Evolutionary conservation across 2,888 invertebrate genomes (phyloP), one percentile per base, ranked within the genome.

Genomic region (Drosophila kokeensis): DNA sequence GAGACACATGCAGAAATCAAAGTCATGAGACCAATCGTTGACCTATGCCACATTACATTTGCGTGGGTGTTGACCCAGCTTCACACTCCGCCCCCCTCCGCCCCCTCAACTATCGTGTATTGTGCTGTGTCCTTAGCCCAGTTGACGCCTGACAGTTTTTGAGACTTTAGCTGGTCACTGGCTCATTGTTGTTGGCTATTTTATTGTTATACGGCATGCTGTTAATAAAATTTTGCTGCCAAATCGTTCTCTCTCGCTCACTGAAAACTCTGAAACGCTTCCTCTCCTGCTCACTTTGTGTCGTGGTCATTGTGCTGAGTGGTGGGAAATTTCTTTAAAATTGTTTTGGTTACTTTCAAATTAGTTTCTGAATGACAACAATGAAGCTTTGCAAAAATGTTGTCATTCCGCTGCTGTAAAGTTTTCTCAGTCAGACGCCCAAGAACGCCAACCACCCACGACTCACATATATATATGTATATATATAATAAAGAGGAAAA

Each of bases 311-410:
- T 71, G 57, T 67, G 74, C 81, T 77, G 88, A 84, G 86, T 82
- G 89, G 82, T 86, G 76, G 73, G 69, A 85, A 90, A 91, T 90
- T 85, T 91, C 89, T 92, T 90, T 80, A 87, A 83, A 91, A 91
- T 89, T 90, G 84, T 91, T 88, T 89, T 91, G 90, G 86, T 91
- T 91, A 83, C 89, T 92, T 92, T 83, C 81, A 89, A 91, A 90
- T 90, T 91, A 89, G 89, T 91, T 92, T 87, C 79, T 86, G 80
- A 86, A 84, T 82, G 83, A 87, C 82, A 89, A 88, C 85, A 90
- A 89, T 88, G 86, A 85, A 89, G 83, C 85, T 86, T 87, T 87
- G 82, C 82, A 82, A 84, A 90, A 91, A 91, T 91, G 82, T 91
- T 92, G 91, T 90, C 90, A 91, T 91, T 91, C 87, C 90, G 86